Base-by-base conservation (phyloP, 1,140 invertebrate genomes). In the Lethrus apterus region DNA sequence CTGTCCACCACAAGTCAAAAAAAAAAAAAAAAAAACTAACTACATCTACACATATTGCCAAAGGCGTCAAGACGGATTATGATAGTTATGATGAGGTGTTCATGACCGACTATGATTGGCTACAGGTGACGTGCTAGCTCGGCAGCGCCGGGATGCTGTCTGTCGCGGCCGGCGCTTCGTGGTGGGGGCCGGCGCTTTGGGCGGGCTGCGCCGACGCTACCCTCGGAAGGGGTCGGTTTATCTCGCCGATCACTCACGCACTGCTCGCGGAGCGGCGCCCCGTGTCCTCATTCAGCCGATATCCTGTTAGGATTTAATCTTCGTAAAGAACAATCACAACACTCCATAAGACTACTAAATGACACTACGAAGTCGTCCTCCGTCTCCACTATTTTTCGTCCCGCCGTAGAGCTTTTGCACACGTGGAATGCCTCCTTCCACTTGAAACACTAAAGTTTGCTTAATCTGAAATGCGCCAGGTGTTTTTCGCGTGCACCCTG, bases 101-200 rank as follows among this genome's bases (percentile, higher is more conserved):
- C 11, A 47, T 47, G 29, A 34, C 31, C 40, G 45, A 40, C 36
- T 33, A 42, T 50, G 57, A 62, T 56, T 56, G 55, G 55, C 32
- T 57, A 55, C 50, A 56, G 54, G 52, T 55, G 51, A 56, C 56
- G 54, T 64, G 57, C 58, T 61, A 58, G 55, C 59, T 55, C 50
- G 44, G 47, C 58, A 57, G 55, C 63, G 64, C 59, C 64, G 63
- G 59, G 62, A 56, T 62, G 63, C 63, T 57, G 52, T 66, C 60
- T 66, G 62, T 54, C 34, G 45, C 40, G 41, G 50, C 19, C 54
- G 56, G 50, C 57, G 46, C 44, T 36, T 34, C 52, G 55, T 59
- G 59, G 63, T 56, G 64, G 64, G 60, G 64, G 57, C 56, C 51
- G 46, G 41, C 49, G 59, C 56, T 60, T 56, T 61, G 61, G 61